Evolutionary conservation across 2,113 vertebrate species (phyloP), one percentile per base, ranked within the genome.

Genomic region (Choloepus hoffmanni): DNA sequence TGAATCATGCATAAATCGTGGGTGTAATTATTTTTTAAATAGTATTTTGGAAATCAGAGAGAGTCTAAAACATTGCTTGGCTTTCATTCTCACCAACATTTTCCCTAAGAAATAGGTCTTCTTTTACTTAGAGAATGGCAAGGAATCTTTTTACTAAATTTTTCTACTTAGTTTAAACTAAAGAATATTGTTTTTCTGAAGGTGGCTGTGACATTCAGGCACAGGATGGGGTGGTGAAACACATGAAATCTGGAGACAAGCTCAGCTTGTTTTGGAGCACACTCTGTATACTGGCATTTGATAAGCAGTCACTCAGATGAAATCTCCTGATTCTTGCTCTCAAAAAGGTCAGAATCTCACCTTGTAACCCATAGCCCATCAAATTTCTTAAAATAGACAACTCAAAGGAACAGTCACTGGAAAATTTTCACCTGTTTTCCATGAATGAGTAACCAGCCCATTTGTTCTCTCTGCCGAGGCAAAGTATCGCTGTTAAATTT

Each of bases 301-400:
- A 70, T 76, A 74, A 77, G 68, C 50, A 82, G 72, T 8, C 4
- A 43, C 14, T 84, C 2, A 7, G 36, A 60, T n/a, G 78, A 89
- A 26, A 83, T 95, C 33, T 72, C 74, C 50, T 30, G 15, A 73
- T 76, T 94, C 67, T 78, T 93, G 26, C 68, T 85, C 79, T 90
- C 77, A 74, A 4, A 95, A 96, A 96, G 72, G n/a, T 60, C 94
- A 36, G 36, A 43, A 74, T 21, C 63, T 95, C 93, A 97, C 94
- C 96, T 90, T 94, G 43, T 93, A 89, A 96, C 86, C 92, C 76
- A 74, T 26, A 84, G 53, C 36, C 77, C 74, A 45, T 90, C 86
- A 93, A 30, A 92, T 90, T 79, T 92, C 90, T 94, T 92, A 96
- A 97, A 97, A 97, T 94, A 97, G 96, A 95, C 40, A 68, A 33